phyloP scores from a whole-genome alignment of 2,113 vertebrate species.

The Leptosomus discolor region DNA sequence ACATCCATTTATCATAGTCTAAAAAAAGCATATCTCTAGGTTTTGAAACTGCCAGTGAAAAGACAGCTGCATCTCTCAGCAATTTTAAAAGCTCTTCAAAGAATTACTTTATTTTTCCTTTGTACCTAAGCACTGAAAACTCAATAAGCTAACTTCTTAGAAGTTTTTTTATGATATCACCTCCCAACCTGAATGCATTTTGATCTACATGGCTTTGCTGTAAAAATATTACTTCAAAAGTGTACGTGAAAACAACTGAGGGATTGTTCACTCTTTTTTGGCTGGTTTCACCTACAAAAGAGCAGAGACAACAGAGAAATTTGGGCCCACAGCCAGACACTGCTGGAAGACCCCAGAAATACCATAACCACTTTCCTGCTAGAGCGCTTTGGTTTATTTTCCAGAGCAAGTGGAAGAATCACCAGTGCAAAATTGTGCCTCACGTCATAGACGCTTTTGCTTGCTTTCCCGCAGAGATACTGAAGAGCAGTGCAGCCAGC shows the following conservation, averaged over 20 bases:
- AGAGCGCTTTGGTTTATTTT: background rate
- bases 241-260: background rate
- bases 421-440: background rate
- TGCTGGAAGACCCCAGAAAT: background rate
- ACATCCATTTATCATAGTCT: background rate
- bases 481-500: background rate
- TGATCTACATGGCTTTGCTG: background rate
- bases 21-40: background rate
- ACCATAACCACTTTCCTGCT: background rate
- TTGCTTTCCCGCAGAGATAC: background rate
- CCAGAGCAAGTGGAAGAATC: background rate
- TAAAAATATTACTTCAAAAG: background rate
- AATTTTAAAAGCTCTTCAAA: background rate
- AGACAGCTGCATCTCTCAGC: background rate
- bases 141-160: background rate
- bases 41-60: background rate
- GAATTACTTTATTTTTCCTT: background rate
- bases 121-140: background rate
- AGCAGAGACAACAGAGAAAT: background rate
- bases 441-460: accelerated
- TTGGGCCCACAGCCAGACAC: background rate
- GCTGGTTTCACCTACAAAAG: background rate
- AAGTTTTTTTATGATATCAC: background rate
- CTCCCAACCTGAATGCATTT: background rate
- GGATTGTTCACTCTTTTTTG: background rate